These are phyloP conservation scores for Saguinus midas DNA, from an alignment of 2,113 vertebrate genomes.

Conservation along the genomic window DNA sequence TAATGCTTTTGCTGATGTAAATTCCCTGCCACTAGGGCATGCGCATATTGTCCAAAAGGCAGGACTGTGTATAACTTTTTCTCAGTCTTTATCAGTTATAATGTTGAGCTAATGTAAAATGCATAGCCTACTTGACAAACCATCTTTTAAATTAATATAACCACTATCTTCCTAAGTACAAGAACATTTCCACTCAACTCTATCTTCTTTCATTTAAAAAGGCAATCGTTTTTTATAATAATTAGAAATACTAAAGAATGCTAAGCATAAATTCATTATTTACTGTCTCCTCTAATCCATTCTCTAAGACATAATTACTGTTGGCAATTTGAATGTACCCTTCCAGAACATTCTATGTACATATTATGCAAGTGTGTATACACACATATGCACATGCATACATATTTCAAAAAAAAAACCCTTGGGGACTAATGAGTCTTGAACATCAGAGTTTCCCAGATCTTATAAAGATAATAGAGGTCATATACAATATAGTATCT, in stretches of 20 bases:
- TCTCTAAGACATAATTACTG: not conserved
- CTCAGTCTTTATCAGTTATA: not conserved
- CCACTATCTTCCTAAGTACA: not conserved
- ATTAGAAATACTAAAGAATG: slow-evolving; percentile 9
- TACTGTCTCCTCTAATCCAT: not conserved
- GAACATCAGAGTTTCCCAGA: slow-evolving; percentile 7
- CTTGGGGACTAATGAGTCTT: not conserved
- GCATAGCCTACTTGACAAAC: not conserved
- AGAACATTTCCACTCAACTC: not conserved
- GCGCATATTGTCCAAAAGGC: not conserved
- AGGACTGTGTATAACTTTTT: not conserved
- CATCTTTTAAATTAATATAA: slow-evolving; percentile 4
- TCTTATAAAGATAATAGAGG: not conserved
- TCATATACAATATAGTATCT: not conserved
- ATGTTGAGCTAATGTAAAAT: not conserved
- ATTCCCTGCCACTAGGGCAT: not conserved
- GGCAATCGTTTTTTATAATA: not conserved
- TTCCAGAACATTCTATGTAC: slow-evolving; percentile 23
- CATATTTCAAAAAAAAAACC: not conserved
- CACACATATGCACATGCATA: not conserved
- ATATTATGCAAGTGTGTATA: not conserved
- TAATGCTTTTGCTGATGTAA: not conserved
- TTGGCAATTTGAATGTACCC: not conserved
- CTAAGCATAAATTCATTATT: not conserved
- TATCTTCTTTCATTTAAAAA: not conserved